Evolutionary conservation across 2,113 vertebrate genomes (phyloP), one percentile per base, ranked within the genome.

Genomic region (Sialia sialis): DNA sequence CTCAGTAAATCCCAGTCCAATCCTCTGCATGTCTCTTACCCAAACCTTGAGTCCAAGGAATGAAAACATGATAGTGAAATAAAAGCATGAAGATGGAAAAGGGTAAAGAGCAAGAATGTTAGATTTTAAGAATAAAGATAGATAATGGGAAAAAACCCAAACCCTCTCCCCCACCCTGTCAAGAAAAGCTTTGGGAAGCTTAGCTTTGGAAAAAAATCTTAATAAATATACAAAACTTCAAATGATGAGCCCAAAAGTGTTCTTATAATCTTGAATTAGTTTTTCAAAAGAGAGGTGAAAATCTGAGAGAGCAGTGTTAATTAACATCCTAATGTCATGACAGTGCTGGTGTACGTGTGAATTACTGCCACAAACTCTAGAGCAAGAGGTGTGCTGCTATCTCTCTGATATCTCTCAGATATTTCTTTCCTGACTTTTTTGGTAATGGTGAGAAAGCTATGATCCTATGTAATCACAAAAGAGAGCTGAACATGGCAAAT

Each of bases 111-210:
- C 6, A 78, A 84, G 9, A 87, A 77, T 21, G 3, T 4, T 52
- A 29, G 51, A 25, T 84, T 18, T 43, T 82, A 25, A 23, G 9
- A 81, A 44, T 63, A 39, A 69, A 44, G 2, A 32, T 3, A 49
- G 3, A n/a, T 10, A 30, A 48, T 11, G 11, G 5, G 1, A 56
- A 68, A 48, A 54, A 51, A 52, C 27, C 11, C 6, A 51, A 32
- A 0, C 1, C 5, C 13, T 2, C 4, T 18, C 7, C 9, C 0
- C 0, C 15, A 30, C 7, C 2, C 32, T 58, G 34, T 30, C 43
- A 87, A 81, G 39, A 75, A 67, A 16, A 19, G 9, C 7, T 78
- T 70, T 39, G 25, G 16, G n/a, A 87, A 85, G 7, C 8, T 54
- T 41, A 34, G 29, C 8, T 85, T 88, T 62, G 49, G n/a, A 72